phyloP scores from a whole-genome alignment of 2,888 invertebrate species.

The Cataglyphis cursor region DNA sequence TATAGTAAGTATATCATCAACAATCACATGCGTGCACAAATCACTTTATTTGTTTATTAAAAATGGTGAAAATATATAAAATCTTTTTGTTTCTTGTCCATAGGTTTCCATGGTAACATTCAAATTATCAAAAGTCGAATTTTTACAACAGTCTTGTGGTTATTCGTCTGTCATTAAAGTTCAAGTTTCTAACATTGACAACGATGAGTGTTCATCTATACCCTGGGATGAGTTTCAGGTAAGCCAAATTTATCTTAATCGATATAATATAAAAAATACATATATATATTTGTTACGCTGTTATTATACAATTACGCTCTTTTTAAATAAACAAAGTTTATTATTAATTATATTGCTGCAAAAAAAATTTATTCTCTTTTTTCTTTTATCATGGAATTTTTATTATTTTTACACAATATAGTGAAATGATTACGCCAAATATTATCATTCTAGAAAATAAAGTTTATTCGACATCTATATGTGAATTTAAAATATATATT shows the following conservation, averaged over 20 bases:
- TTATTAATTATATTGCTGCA: slow-evolving; percentile 52
- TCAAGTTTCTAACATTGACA: slow-evolving; percentile 91
- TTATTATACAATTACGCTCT: slow-evolving; percentile 61
- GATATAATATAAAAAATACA: slow-evolving; percentile 25
- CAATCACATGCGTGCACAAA: background rate
- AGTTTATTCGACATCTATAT: slow-evolving; percentile 5
- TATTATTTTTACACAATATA: slow-evolving; percentile 47
- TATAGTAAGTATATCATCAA: slow-evolving; percentile 88
- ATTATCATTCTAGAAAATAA: slow-evolving; percentile 30
- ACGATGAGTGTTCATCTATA: slow-evolving; percentile 95
- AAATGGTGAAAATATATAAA: background rate
- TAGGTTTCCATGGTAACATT: slow-evolving; percentile 88
- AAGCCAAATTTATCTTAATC: slow-evolving; percentile 73
- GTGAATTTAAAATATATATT: slow-evolving; percentile 37
- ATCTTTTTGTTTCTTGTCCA: slow-evolving; percentile 52
- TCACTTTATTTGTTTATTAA: slow-evolving; percentile 7
- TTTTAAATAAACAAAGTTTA: slow-evolving; percentile 54
- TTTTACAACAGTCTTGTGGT: slow-evolving; percentile 91
- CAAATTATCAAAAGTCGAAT: slow-evolving; percentile 92
- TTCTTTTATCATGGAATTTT: slow-evolving; percentile 61
- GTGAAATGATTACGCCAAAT: slow-evolving; percentile 15
- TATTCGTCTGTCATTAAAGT: slow-evolving; percentile 90
- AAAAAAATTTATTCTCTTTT: slow-evolving; percentile 57
- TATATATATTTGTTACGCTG: slow-evolving; percentile 34
- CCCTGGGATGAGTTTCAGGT: slow-evolving; percentile 98